Base-by-base conservation (phyloP, 2,888 invertebrate genomes). In the Palloptera scutellata region DNA sequence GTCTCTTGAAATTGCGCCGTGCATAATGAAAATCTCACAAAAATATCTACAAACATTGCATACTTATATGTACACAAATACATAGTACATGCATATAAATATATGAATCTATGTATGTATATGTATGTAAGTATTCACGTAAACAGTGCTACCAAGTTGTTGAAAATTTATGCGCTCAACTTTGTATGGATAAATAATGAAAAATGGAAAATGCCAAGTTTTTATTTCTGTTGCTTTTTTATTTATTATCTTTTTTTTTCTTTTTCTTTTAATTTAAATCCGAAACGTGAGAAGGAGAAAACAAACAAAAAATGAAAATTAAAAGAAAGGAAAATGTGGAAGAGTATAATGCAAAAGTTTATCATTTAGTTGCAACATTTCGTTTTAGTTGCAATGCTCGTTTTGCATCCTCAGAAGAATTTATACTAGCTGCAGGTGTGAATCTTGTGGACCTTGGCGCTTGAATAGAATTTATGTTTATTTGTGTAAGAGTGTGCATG, bases 131-230 rank as follows among this genome's bases (percentile, higher is more conserved):
- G 48, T 48, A 48, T 30, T 30, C 30, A 30, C 6, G 6, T 6
- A 30, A 30, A 30, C 30, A 30, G 30, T 30, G 48, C 58, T 64
- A 59, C 60, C 61, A 58, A 67, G 64, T 63, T 69, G 67, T 65
- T 68, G 60, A 54, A 55, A 68, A 70, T 72, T 66, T 71, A 69
- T 71, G 68, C 51, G 42, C 65, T 57, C 41, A 66, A 65, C 61
- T 67, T 67, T 67, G 63, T 72, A 65, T 61, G 66, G 70, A 66
- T 67, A 76, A 73, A 76, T 77, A 75, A 77, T 77, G 69, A 75
- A 70, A 74, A 65, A 72, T 73, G 6, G 30, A 30, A 30, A 30
- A 30, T 30, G 30, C 2, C 30, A 30, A 30, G 3, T 30, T 30
- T 30, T 30, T 30, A 2, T 30, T 30, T 2, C 30, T 30, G 2